These are phyloP conservation scores for Tetanocera ferruginea DNA, from an alignment of 2,888 invertebrate species.

Conservation along the genomic window DNA sequence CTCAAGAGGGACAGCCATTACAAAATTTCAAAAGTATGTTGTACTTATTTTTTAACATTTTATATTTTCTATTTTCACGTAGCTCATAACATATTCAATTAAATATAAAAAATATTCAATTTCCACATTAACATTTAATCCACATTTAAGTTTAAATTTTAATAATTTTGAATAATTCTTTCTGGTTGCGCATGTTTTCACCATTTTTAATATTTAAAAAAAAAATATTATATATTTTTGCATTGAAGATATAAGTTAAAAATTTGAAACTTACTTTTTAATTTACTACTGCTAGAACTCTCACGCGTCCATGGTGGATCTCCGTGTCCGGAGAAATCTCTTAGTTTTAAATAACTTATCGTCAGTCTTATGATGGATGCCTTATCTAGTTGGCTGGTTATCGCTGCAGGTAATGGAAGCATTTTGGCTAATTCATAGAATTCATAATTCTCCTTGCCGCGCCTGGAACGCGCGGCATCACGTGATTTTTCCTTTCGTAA, in stretches of 20 bases:
- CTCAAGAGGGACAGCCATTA: background rate
- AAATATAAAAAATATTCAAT: no score
- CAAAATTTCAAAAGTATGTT: background rate
- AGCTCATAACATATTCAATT: no score
- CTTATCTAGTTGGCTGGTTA: constrained; percentile 94
- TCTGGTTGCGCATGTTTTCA: no score
- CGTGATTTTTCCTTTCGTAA: constrained; percentile 93
- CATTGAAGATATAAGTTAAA: background rate
- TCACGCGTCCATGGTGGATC: constrained; percentile 96
- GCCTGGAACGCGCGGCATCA: constrained; percentile 90
- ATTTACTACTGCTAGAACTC: constrained; percentile 82
- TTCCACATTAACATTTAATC: no score
- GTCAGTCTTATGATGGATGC: constrained; percentile 96
- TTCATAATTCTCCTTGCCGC: constrained; percentile 96
- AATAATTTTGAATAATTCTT: no score
- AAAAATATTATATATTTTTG: no score
- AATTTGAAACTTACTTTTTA: constrained; percentile 78
- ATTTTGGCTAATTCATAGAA: constrained; percentile 96
- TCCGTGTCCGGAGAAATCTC: constrained; percentile 95
- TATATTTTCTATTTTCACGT: no score
- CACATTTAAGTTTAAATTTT: no score
- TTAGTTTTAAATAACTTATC: constrained; percentile 93
- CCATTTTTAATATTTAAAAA: no score
- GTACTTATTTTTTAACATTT: no score
- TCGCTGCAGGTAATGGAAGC: constrained; percentile 91